phyloP scores from a whole-genome alignment of 2,888 invertebrate genomes.

The Prenolepis imparis region DNA sequence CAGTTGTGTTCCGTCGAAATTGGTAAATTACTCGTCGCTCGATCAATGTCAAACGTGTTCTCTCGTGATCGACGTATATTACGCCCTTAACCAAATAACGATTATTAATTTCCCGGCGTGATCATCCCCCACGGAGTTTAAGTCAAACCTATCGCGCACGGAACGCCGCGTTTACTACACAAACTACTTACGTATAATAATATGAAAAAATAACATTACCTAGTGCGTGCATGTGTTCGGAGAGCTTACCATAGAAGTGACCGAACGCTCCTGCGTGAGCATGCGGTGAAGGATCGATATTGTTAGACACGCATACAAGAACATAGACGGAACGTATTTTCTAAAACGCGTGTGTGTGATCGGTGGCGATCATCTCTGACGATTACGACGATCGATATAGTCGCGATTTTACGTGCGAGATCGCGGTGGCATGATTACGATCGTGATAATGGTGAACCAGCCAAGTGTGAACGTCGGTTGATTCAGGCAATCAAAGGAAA shows the following conservation, averaged over 20 bases:
- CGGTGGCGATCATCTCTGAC: constrained; percentile 49
- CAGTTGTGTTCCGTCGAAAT: constrained; percentile 9
- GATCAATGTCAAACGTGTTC: constrained; percentile 46
- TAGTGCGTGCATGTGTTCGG: constrained; percentile 86
- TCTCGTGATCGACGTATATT: constrained; percentile 46
- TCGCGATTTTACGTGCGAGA: constrained; percentile 40
- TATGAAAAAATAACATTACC: constrained; percentile 84
- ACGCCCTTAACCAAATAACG: constrained; percentile 40
- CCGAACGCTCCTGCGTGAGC: constrained; percentile 85
- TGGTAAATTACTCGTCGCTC: constrained; percentile 45
- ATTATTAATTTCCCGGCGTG: constrained; percentile 41
- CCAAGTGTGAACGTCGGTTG: constrained; percentile 41
- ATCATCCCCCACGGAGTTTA: constrained; percentile 14
- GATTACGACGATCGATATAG: constrained; percentile 34
- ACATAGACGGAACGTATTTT: constrained; percentile 50
- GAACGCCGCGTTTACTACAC: constrained; percentile 59
- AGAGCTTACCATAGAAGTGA: constrained; percentile 86
- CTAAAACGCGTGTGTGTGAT: neutral
- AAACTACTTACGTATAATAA: constrained; percentile 75
- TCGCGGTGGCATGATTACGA: constrained; percentile 34
- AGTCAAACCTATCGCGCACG: constrained; percentile 29
- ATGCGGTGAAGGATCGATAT: constrained; percentile 77
- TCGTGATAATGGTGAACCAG: constrained; percentile 28
- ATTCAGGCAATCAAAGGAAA: constrained; percentile 25
- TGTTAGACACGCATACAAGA: constrained; percentile 67